Evolutionary conservation across 2,113 vertebrate species (phyloP).

Genomic region (Laterallus jamaicensis): DNA sequence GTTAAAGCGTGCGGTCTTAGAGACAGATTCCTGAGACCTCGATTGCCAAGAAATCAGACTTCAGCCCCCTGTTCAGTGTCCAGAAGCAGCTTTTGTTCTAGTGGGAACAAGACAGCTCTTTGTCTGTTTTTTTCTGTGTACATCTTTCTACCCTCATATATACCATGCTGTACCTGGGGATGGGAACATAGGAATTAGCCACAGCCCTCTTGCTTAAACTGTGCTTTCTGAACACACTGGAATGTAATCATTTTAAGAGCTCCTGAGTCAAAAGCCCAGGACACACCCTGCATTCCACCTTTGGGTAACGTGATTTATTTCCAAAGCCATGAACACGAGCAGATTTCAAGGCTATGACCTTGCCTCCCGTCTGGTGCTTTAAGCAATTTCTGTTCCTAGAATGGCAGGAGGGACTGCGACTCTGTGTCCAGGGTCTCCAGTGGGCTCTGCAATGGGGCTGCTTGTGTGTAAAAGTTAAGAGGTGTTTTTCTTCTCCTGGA

Average conservation of each 20-base stretch:
- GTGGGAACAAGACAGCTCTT: constrained; percentile 47
- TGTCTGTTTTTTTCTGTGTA: neutral
- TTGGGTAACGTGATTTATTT: constrained; percentile 56
- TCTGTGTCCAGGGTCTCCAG: neutral
- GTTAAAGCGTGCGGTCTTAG: neutral
- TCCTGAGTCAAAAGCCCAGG: neutral
- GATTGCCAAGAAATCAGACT: constrained; percentile 22
- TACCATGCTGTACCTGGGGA: constrained; percentile 43
- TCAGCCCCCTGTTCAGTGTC: neutral
- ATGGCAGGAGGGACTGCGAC: neutral
- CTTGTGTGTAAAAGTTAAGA: neutral
- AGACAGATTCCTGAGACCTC: neutral
- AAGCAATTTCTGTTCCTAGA: constrained; percentile 40
- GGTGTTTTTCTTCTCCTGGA: constrained; percentile 35
- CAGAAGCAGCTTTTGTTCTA: constrained; percentile 43
- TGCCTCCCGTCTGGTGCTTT: neutral
- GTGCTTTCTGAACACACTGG: constrained; percentile 41
- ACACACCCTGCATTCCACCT: constrained; percentile 65
- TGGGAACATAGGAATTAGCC: constrained; percentile 41
- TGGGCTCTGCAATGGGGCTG: neutral
- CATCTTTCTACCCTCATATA: neutral
- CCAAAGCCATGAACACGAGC: constrained; percentile 17
- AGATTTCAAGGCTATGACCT: constrained; percentile 55
- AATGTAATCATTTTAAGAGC: constrained; percentile 62
- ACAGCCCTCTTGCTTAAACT: constrained; percentile 59